Conservation (phyloP, 2,113 vertebrate genomes). For the Guaruba guarouba region DNA sequence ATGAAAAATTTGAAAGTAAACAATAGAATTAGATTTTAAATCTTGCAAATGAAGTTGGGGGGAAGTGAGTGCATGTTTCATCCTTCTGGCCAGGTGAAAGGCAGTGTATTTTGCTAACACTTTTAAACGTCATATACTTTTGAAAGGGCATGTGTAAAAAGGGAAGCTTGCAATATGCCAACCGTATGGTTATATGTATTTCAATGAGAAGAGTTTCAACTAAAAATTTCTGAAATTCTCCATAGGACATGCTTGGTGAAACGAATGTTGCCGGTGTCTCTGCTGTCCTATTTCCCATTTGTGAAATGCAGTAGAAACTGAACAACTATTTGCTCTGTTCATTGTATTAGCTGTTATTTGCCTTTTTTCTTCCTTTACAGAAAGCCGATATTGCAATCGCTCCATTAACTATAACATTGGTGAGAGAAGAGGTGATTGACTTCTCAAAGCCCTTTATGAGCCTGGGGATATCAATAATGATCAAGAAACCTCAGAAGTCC, state of each 20-base stretch:
- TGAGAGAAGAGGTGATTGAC: constrained; percentile 99
- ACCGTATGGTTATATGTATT: not conserved
- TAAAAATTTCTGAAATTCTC: not conserved
- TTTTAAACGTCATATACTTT: not conserved
- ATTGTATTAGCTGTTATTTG: constrained; percentile 26
- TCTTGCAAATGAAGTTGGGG: not conserved
- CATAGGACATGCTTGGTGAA: not conserved
- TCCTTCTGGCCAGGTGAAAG: not conserved
- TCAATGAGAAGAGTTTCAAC: not conserved
- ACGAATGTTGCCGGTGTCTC: not conserved
- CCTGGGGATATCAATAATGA: constrained; percentile 99
- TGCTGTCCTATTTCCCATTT: constrained; percentile 19
- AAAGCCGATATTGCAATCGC: constrained; percentile 99
- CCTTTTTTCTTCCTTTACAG: constrained; percentile 77
- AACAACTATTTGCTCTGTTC: not conserved
- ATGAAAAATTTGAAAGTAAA: not conserved
- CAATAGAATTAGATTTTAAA: not conserved
- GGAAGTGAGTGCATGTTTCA: not conserved
- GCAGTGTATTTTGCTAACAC: not conserved
- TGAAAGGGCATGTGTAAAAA: not conserved
- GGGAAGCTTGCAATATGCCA: not conserved
- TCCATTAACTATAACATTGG: constrained; percentile 95
- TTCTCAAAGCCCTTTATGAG: constrained; percentile 99
- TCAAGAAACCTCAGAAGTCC: constrained; percentile 99
- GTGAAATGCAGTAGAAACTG: not conserved